Base-by-base conservation (phyloP, 2,888 invertebrate species). In the Cactoblastis cactorum region DNA sequence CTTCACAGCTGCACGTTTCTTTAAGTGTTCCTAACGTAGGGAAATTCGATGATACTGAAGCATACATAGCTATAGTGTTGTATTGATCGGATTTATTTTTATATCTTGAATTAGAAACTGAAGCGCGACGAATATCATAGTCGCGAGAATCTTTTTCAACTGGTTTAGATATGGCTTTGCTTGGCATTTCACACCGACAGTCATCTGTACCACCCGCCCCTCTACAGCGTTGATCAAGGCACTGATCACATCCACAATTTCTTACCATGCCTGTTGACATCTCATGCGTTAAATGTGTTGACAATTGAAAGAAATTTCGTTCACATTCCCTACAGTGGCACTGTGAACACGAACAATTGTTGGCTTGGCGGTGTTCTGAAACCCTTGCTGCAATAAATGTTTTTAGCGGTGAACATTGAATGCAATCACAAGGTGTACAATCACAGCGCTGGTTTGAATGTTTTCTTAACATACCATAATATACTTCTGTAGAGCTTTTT, bases 311-410 rank as follows among this genome's bases (percentile, higher is more conserved):
- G 38, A 56, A 58, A 15, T 61, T 62, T 1, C 55, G 47, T 55
- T 59, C 65, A 52, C 79, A 79, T 51, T 74, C 64, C 0, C 57
- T 45, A 55, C 76, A 77, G 41, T 73, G 63, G 43, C 78, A 78
- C 5, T 72, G 69, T 48, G 71, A 53, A 54, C 77, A 80, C 18
- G 60, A 51, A 49, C 77, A 80, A 33, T 53, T 34, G n/a, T 62
- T 60, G 0, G 56, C 12, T 14, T 46, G 35, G 14, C 15, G 34
- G 15, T 22, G 14, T 35, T 46, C 46, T 6, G 14, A 15, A 35
- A 35, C 22, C 11, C 46, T 22, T 14, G 46, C 35, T 35, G 22
- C n/a, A 15, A 46, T 22, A 14, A 9, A 35, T 14, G 12, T 46
- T 22, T 22, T 46, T 15, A 9, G 6, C 3, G 18, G 35, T 55